Evolutionary conservation across 2,113 vertebrate genomes (phyloP).

Genomic region (Sinocyclocheilus maitianheensis): DNA sequence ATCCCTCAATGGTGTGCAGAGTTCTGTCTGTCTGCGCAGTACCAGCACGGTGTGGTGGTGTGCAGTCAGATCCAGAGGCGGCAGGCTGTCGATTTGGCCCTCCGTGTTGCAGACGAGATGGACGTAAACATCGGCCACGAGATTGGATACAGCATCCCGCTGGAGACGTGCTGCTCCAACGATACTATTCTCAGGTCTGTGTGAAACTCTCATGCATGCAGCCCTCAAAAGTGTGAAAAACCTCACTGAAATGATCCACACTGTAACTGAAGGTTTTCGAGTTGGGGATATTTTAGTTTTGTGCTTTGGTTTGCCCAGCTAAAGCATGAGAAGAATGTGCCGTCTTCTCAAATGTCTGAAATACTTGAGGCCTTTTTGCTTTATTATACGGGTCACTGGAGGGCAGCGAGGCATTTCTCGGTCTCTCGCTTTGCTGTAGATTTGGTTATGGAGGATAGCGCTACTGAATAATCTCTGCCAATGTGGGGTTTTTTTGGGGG

Average conservation of each 20-base stretch:
- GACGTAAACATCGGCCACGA: constrained; percentile 87
- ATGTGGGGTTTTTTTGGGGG: too few relatives aligned
- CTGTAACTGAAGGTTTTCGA: neutral
- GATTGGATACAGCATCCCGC: constrained; percentile 83
- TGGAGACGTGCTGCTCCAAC: constrained; percentile 82
- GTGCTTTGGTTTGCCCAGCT: neutral
- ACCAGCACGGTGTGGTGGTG: constrained; percentile 77
- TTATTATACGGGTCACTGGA: neutral
- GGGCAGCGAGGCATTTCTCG: neutral
- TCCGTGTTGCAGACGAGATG: constrained; percentile 87
- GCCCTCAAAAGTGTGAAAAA: neutral
- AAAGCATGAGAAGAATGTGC: constrained; percentile 4
- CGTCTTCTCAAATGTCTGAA: neutral
- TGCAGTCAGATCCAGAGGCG: constrained; percentile 79
- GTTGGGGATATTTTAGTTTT: neutral
- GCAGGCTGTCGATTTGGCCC: constrained; percentile 77
- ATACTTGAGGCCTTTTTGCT: neutral
- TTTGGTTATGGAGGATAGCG: neutral
- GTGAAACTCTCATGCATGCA: neutral
- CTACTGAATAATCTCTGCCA: neutral
- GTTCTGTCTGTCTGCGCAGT: constrained; percentile 79
- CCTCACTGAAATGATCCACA: neutral
- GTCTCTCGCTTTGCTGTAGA: neutral
- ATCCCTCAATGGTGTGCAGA: constrained; percentile 91
- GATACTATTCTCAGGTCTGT: constrained; percentile 87